Evolutionary conservation across 2,797 vertebrate genomes (phyloP).

Genomic region (Tenualosa thibaudeaui): DNA sequence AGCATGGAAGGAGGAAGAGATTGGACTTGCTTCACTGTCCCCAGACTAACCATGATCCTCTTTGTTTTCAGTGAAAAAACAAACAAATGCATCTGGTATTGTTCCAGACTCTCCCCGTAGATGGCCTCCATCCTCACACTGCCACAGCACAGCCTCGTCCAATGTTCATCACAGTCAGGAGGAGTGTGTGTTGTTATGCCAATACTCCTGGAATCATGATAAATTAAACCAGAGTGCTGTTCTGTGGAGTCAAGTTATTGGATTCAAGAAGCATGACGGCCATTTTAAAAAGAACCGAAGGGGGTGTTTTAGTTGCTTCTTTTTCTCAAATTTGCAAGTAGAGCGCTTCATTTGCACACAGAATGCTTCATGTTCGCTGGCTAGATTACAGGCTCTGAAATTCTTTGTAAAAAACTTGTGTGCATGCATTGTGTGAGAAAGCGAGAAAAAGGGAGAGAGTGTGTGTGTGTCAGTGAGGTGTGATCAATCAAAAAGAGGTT

Average conservation of each 20-base stretch:
- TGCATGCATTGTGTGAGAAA: background rate
- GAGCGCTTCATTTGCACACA: background rate
- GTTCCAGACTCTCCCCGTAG: background rate
- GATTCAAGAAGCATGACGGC: background rate
- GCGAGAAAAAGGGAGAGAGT: background rate
- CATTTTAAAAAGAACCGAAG: background rate
- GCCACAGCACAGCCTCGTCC: background rate
- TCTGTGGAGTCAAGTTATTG: background rate
- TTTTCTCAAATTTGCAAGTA: background rate
- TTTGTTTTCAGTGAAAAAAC: background rate
- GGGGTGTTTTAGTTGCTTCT: background rate
- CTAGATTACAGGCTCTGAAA: background rate
- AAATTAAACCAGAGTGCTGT: background rate
- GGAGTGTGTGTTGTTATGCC: background rate
- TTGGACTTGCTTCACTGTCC: background rate
- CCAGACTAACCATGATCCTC: background rate
- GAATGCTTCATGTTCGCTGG: background rate
- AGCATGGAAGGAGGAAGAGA: background rate
- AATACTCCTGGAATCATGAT: background rate
- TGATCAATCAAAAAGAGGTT: background rate
- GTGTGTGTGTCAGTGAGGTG: background rate
- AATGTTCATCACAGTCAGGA: background rate
- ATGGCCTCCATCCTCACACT: background rate
- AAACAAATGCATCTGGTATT: background rate
- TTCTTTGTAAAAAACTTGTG: background rate